phyloP scores from a whole-genome alignment of 2,888 invertebrate species.

The Megamerina dolium region DNA sequence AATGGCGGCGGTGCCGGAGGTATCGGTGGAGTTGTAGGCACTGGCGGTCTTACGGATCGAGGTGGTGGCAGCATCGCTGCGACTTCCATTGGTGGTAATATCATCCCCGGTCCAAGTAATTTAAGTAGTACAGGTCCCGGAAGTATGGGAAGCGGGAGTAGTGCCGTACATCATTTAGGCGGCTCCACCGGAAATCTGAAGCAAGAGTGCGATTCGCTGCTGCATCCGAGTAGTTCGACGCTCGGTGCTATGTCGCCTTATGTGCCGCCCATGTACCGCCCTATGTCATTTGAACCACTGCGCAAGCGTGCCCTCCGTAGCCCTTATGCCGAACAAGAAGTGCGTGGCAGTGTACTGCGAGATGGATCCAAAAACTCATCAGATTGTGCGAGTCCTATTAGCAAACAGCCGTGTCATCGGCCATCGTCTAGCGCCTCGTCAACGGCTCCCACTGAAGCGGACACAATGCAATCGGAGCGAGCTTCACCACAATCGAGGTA shows the following conservation, averaged over 20 bases:
- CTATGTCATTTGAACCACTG: conserved; percentile 48
- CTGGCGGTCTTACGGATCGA: conserved; percentile 31
- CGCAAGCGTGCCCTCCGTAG: conserved; percentile 56
- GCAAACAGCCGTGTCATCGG: conserved; percentile 46
- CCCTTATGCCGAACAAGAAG: conserved; percentile 51
- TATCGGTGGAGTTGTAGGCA: conserved; percentile 18
- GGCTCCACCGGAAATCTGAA: conserved; percentile 42
- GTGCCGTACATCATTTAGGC: conserved; percentile 34
- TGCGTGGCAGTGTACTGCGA: conserved; percentile 62
- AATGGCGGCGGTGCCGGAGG: conserved; percentile 32
- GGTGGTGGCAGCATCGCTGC: conserved; percentile 30
- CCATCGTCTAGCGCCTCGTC: conserved; percentile 50
- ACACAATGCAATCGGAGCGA: conserved; percentile 49
- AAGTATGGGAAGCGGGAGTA: conserved; percentile 32
- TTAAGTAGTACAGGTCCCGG: conserved; percentile 46
- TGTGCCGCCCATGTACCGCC: conserved; percentile 49
- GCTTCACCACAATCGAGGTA: conserved; percentile 50
- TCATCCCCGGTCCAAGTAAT: conserved; percentile 30
- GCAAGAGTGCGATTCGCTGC: conserved; percentile 49
- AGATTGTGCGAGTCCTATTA: conserved; percentile 51
- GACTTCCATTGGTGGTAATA: conserved; percentile 30
- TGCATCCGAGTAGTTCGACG: conserved; percentile 45
- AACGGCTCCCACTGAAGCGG: conserved; percentile 50
- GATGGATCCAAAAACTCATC: conserved; percentile 52
- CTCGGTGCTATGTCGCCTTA: conserved; percentile 45